A percentile compares a stretch with the other conserved stretches of the same genome.
These are phyloP conservation scores for Chorisops tibialis DNA, from an alignment of 2,888 invertebrate species.

Conservation along the genomic window DNA sequence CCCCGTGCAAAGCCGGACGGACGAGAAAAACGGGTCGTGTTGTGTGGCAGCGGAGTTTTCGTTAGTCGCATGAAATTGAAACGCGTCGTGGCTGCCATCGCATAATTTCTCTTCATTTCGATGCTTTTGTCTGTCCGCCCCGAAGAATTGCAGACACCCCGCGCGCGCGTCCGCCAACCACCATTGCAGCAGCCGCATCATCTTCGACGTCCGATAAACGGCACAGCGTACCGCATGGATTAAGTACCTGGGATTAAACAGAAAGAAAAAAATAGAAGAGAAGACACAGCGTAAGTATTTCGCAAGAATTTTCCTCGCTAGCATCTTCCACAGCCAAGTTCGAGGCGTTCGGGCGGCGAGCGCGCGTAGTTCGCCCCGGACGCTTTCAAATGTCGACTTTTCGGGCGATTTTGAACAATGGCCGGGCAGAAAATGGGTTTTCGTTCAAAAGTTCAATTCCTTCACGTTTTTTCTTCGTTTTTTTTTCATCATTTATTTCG, in stretches of 20 bases:
- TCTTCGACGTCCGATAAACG: background rate
- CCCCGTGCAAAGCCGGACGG: no score
- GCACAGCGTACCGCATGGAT: constrained; percentile 4
- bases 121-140: constrained; percentile 3
- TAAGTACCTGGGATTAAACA: constrained; percentile 17
- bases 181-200: background rate
- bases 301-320: background rate
- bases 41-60: constrained; percentile 21
- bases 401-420: constrained; percentile 47
- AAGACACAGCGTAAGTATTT: constrained; percentile 14
- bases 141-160: background rate
- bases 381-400: constrained; percentile 40
- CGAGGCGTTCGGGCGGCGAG: background rate
- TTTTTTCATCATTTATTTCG: constrained; percentile 23
- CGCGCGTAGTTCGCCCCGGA: background rate
- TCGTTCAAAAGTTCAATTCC: constrained; percentile 31
- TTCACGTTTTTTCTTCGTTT: constrained; percentile 25
- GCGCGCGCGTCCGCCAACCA: no score
- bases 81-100: constrained; percentile 20
- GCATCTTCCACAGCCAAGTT: background rate
- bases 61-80: constrained; percentile 27
- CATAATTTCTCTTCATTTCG: constrained; percentile 17
- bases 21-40: no score
- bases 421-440: constrained; percentile 50
- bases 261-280: no score